These are phyloP conservation scores for Petrocephalus schoutedeni DNA, from an alignment of 2,797 vertebrate species.

Conservation along the genomic window DNA sequence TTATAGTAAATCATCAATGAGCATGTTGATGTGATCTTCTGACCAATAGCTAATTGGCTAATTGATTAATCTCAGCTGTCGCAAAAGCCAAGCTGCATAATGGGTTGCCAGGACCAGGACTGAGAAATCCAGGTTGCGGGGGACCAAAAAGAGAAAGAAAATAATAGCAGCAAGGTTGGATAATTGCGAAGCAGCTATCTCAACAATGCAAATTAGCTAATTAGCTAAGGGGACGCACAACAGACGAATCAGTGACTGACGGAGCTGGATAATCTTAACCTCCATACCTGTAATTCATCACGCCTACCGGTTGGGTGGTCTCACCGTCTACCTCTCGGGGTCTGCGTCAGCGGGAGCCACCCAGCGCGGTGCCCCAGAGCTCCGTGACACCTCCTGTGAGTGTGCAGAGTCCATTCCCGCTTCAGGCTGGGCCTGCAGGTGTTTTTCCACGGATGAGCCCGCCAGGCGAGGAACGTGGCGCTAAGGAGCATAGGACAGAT, in stretches of 20 bases:
- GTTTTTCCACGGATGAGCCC: not conserved
- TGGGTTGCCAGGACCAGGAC: not conserved
- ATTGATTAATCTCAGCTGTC: not conserved
- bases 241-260: not conserved
- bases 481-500: not conserved
- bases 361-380: not conserved
- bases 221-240: not conserved
- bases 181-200: not conserved
- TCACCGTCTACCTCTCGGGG: not conserved
- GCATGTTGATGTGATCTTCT: not conserved
- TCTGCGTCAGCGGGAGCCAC: not conserved
- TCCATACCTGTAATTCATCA: not conserved
- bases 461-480: not conserved
- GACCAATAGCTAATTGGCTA: not conserved
- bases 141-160: not conserved
- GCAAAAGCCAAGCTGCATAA: not conserved
- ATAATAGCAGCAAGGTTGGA: not conserved
- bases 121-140: not conserved
- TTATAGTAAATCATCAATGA: not conserved
- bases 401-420: not conserved
- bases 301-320: not conserved
- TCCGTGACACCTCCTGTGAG: not conserved
- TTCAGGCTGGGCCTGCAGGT: not conserved
- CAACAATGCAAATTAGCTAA: not conserved
- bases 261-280: not conserved